Percentiles rank a stretch among this genome's conserved stretches.
Evolutionary conservation across 2,888 invertebrate species (phyloP).

Genomic region (Brenthis ino): DNA sequence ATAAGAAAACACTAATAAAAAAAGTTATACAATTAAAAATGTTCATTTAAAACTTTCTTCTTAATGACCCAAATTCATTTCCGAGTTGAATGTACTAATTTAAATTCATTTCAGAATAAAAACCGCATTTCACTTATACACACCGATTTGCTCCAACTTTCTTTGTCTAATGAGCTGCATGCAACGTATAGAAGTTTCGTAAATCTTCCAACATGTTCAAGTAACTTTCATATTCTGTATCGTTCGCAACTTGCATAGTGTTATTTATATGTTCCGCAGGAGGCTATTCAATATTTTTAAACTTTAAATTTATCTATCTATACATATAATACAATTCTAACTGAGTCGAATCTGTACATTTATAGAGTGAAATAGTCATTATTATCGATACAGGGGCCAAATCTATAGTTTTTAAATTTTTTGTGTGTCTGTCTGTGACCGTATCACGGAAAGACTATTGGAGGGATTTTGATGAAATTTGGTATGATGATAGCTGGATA

Average conservation of each 20-base stretch:
- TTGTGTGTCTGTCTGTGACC: too few species aligned
- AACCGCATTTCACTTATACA: constrained; percentile 24
- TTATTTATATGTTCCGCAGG: constrained; percentile 20
- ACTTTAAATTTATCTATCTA: background rate
- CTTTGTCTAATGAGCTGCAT: constrained; percentile 58
- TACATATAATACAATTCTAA: too few species aligned
- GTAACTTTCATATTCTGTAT: constrained; percentile 49
- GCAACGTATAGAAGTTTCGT: constrained; percentile 48
- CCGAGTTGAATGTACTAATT: constrained; percentile 7
- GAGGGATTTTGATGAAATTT: too few species aligned
- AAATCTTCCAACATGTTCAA: constrained; percentile 43
- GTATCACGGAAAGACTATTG: too few species aligned
- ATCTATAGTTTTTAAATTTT: too few species aligned
- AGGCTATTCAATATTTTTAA: background rate
- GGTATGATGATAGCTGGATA: too few species aligned
- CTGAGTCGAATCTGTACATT: too few species aligned
- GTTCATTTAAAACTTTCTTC: background rate
- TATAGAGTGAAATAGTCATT: too few species aligned
- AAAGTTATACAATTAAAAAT: background rate
- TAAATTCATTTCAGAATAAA: constrained; percentile 16
- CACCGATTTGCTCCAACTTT: constrained; percentile 36
- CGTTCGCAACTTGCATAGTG: constrained; percentile 35
- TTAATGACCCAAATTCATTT: background rate
- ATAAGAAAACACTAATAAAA: background rate
- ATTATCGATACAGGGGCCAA: too few species aligned